Evolutionary conservation across 2,113 vertebrate species (phyloP).

Genomic region (Poeciliopsis occidentalis): DNA sequence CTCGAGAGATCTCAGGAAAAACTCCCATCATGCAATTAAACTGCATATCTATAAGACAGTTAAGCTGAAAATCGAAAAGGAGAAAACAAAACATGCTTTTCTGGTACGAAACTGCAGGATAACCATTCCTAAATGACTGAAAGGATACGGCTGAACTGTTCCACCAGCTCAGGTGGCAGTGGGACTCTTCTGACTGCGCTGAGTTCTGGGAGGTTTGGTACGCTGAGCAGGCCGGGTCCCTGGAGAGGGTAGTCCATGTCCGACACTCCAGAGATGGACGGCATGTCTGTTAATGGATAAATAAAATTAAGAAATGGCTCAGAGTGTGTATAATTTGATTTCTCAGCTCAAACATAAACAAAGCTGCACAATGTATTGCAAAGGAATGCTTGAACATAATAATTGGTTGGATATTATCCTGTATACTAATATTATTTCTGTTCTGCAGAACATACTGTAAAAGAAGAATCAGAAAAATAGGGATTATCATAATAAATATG

Average conservation of each 20-base stretch:
- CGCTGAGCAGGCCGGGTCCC: slow-evolving; percentile 87
- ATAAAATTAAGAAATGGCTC: slow-evolving; percentile 21
- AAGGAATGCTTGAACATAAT: background rate
- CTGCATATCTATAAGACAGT: slow-evolving; percentile 90
- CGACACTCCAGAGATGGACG: slow-evolving; percentile 92
- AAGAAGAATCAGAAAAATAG: no score
- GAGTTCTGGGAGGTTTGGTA: slow-evolving; percentile 94
- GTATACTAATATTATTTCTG: no score
- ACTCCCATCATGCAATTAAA: slow-evolving; percentile 99
- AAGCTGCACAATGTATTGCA: background rate
- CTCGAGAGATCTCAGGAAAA: slow-evolving; percentile 93
- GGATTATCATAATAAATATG: no score
- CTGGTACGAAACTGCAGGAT: background rate
- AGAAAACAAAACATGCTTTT: background rate
- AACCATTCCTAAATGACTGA: background rate
- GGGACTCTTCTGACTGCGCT: slow-evolving; percentile 90
- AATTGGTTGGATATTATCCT: background rate
- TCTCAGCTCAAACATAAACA: background rate
- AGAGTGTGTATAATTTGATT: background rate
- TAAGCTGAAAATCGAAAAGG: slow-evolving; percentile 68
- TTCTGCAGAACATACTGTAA: no score
- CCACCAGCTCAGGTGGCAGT: slow-evolving; percentile 93
- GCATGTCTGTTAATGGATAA: slow-evolving; percentile 81
- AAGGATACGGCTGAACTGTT: slow-evolving; percentile 98
- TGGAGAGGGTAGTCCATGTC: slow-evolving; percentile 99